phyloP scores from a whole-genome alignment of 2,113 vertebrate species.

The Rostratula benghalensis region DNA sequence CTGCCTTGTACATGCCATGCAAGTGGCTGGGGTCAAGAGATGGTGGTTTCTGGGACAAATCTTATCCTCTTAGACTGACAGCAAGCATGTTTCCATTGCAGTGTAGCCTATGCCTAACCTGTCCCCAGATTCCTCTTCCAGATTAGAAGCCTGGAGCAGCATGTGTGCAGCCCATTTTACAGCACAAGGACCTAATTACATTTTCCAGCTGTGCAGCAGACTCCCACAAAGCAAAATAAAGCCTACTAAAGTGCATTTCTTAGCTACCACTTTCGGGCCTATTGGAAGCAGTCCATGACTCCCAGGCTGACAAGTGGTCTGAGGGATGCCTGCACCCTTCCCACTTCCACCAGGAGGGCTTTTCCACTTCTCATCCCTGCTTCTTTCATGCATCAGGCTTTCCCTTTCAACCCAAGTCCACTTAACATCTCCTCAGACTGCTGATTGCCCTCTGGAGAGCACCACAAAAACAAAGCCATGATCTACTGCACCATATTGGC shows the following conservation, averaged over 20 bases:
- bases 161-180: slow-evolving; percentile 18
- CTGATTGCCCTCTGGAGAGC: background rate
- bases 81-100: background rate
- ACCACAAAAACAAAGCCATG: background rate
- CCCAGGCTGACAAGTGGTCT: background rate
- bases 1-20: background rate
- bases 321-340: background rate
- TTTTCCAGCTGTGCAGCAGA: slow-evolving; percentile 51
- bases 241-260: slow-evolving; percentile 4
- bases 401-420: background rate
- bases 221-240: slow-evolving; percentile 31
- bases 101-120: background rate
- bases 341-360: background rate
- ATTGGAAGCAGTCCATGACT: slow-evolving; percentile 17
- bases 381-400: background rate
- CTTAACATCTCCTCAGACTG: background rate
- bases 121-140: background rate
- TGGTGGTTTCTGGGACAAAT: background rate
- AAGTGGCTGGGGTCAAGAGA: background rate
- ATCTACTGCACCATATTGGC: background rate
- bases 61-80: background rate
- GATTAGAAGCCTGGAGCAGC: background rate
- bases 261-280: slow-evolving; percentile 20
- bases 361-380: background rate
- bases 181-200: slow-evolving; percentile 53